Evolutionary conservation across 2,888 invertebrate species (phyloP).

Genomic region (Tuta absoluta): DNA sequence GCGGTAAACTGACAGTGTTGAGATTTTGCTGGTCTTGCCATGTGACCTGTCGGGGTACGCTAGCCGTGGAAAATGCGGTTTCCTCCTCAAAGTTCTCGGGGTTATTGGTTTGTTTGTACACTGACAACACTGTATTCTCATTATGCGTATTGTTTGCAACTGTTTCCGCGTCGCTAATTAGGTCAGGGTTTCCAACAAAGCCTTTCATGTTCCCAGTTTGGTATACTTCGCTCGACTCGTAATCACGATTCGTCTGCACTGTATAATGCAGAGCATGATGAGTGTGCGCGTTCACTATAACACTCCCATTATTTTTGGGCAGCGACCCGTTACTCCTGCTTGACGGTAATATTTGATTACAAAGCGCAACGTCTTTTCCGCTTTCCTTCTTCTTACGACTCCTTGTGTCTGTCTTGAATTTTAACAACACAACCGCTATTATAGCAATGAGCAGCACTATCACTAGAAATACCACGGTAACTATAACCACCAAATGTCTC

Average conservation of each 20-base stretch:
- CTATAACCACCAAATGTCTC: conserved; percentile 86
- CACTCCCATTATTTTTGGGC: conserved; percentile 80
- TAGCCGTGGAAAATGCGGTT: conserved; percentile 66
- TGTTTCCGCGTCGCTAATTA: conserved; percentile 89
- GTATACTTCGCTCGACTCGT: conserved; percentile 79
- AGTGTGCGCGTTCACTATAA: conserved; percentile 80
- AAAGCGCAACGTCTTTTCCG: conserved; percentile 83
- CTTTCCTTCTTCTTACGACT: conserved; percentile 80
- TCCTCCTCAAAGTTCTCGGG: conserved; percentile 71
- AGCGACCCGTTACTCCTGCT: conserved; percentile 73
- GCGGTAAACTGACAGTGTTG: conserved; percentile 74
- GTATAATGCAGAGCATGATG: conserved; percentile 80
- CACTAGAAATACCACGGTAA: conserved; percentile 84
- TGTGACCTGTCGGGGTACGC: conserved; percentile 77
- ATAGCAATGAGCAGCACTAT: conserved; percentile 84
- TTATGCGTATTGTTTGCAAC: conserved; percentile 75
- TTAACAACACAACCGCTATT: conserved; percentile 83
- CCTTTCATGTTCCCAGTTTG: conserved; percentile 76
- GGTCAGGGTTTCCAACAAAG: conserved; percentile 87
- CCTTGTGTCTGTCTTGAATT: conserved; percentile 74
- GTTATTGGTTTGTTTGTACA: conserved; percentile 67
- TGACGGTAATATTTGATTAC: conserved; percentile 77
- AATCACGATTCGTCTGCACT: conserved; percentile 75
- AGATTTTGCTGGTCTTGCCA: conserved; percentile 78
- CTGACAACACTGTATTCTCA: conserved; percentile 71